phyloP scores from a whole-genome alignment of 2,888 invertebrate species.

The Ypsolopha scabrella region DNA sequence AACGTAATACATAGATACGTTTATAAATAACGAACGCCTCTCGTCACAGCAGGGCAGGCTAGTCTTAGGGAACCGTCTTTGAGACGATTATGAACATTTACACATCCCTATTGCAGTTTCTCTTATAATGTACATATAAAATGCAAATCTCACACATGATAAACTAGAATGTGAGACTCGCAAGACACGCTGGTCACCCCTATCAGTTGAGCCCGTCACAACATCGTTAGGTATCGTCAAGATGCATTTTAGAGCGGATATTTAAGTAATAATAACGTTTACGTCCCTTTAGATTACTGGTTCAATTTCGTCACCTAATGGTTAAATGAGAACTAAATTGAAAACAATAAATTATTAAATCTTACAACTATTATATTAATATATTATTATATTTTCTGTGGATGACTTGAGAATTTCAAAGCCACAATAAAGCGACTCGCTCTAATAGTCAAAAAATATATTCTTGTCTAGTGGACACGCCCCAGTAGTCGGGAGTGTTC shows the following conservation, averaged over 20 bases:
- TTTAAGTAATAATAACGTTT: constrained; percentile 64
- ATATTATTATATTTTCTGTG: constrained; percentile 50
- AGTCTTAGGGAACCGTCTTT: constrained; percentile 48
- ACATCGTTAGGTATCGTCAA: constrained; percentile 30
- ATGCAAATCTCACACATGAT: constrained; percentile 48
- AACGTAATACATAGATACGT: constrained; percentile 10
- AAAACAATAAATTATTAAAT: constrained; percentile 69
- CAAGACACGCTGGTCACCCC: constrained; percentile 59
- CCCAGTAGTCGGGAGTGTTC: constrained; percentile 46
- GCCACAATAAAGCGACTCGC: constrained; percentile 63
- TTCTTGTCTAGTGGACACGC: constrained; percentile 61
- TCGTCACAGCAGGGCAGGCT: constrained; percentile 28
- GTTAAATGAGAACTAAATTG: constrained; percentile 66
- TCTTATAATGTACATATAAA: constrained; percentile 66
- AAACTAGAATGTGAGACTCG: constrained; percentile 41
- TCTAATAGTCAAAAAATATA: constrained; percentile 72
- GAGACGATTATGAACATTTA: constrained; percentile 54
- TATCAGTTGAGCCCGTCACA: constrained; percentile 40
- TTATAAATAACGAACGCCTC: constrained; percentile 27
- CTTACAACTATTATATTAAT: constrained; percentile 61
- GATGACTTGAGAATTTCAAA: constrained; percentile 55
- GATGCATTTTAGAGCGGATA: constrained; percentile 42
- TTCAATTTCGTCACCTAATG: constrained; percentile 66
- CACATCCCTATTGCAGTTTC: constrained; percentile 61
- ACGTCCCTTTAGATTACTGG: constrained; percentile 62